Evolutionary conservation across 2,113 vertebrate species (phyloP).

Genomic region (Empidonax alnorum): DNA sequence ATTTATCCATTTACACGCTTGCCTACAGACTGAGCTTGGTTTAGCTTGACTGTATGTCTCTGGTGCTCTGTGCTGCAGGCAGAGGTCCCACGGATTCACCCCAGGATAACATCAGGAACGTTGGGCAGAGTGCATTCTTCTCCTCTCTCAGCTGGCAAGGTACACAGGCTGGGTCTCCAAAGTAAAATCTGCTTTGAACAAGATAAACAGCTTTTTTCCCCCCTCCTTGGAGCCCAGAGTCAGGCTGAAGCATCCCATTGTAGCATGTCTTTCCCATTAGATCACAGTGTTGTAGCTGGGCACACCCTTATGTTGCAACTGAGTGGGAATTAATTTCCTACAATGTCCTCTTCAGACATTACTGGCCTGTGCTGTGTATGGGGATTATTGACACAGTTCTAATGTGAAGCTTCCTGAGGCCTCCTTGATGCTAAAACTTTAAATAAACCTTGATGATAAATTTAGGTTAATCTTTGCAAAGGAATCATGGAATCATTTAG

Average conservation of each 20-base stretch:
- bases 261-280: background rate
- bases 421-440: background rate
- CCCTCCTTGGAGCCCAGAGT: background rate
- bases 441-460: background rate
- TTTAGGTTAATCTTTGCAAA: background rate
- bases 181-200: background rate
- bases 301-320: background rate
- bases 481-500: background rate
- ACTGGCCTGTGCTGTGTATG: background rate
- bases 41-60: background rate
- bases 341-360: background rate
- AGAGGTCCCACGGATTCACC: conserved; percentile 69
- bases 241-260: background rate
- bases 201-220: background rate
- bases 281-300: background rate
- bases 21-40: background rate
- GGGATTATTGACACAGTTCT: background rate
- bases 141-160: conserved; percentile 85
- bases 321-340: background rate
- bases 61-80: conserved; percentile 70
- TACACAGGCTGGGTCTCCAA: conserved; percentile 25
- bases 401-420: background rate
- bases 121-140: conserved; percentile 81
- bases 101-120: conserved; percentile 77
- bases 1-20: background rate